Base-by-base conservation (phyloP, 1,140 invertebrate species). In the Conus ventricosus region DNA sequence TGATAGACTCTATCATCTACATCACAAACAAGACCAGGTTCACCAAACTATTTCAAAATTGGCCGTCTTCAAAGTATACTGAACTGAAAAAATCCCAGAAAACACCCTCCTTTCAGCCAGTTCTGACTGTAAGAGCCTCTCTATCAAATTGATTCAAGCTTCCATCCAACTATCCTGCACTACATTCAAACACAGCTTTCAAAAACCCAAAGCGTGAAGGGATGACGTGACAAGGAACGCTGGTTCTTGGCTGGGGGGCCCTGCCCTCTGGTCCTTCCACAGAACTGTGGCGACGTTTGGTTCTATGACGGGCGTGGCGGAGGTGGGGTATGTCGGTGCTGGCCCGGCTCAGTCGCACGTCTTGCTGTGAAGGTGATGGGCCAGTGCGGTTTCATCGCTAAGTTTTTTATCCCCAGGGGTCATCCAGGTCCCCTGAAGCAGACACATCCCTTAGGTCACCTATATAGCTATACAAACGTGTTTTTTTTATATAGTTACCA, bases 331-430 rank as follows among this genome's bases (percentile, higher is more conserved):
- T 92, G 51, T 94, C 94, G 80, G 90, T 91, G 85, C 94, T 94
- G 0, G 91, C 90, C n/a, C 93, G 91, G 84, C 88, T 91, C 1
- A 94, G 63, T 39, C 93, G 84, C 17, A 91, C 89, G 86, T 94
- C 94, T 7, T 76, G 17, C 71, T 87, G 4, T 91, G 93, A 13
- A 80, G 63, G 83, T 54, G 84, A 17, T 23, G 57, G 57, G 63
- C 57, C 84, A 15, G 95, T 83, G 15, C 57, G 93, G 95, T 91
- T 93, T 93, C 80, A 95, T 95, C 91, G 94, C 95, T 96, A 60
- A 93, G 93, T 82, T 97, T 97, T 87, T 95, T 90, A 99, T 99
- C 17, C 98, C 98, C 83, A 99, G 95, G 0, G 98, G 96, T 99
- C 98, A 23, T 54, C 80, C 39, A 81, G 25, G 8, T 81, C 53